Percentiles rank a stretch among this genome's conserved stretches.
These are phyloP conservation scores for Oreamnos americanus DNA, from an alignment of 2,113 vertebrate species.

Conservation along the genomic window DNA sequence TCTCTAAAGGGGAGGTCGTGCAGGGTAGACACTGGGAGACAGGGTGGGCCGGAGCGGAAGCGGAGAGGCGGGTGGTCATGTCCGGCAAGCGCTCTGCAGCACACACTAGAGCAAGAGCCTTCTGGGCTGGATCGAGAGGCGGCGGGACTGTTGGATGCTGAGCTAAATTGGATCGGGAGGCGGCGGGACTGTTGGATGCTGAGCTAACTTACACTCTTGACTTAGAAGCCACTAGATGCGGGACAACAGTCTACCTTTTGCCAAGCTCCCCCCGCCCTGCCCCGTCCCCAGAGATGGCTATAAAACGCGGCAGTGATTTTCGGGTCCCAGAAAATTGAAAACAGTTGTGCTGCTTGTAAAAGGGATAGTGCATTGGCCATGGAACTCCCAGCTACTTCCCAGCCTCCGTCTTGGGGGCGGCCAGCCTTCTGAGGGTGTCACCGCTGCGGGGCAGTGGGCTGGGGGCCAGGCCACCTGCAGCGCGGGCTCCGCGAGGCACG, in stretches of 20 bases:
- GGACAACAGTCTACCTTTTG: not conserved
- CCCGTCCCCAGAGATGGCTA: fast-evolving
- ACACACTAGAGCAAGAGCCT: fast-evolving
- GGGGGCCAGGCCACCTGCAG: not conserved
- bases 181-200: fast-evolving
- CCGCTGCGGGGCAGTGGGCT: not conserved
- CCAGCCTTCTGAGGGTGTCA: not conserved
- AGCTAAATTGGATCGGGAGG: not conserved
- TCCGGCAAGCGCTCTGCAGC: fast-evolving
- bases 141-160: fast-evolving
- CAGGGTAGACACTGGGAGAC: fast-evolving
- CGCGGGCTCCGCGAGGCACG: not conserved
- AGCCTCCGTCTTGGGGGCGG: not conserved
- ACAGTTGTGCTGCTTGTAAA: too few relatives aligned
- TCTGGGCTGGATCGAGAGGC: fast-evolving
- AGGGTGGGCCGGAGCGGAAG: fast-evolving
- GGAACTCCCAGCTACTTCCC: not conserved
- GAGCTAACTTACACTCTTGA: not conserved
- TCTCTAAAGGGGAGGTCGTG: fast-evolving
- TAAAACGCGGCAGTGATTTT: not conserved
- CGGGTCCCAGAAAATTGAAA: not conserved
- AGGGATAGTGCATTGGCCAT: fast-evolving
- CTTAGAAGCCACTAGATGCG: not conserved
- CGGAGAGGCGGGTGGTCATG: fast-evolving
- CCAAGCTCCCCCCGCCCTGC: not conserved